A percentile compares a stretch with the other conserved stretches of the same genome.
Evolutionary conservation across 2,797 vertebrate genomes (phyloP).

Genomic region (Trematomus bernacchii): DNA sequence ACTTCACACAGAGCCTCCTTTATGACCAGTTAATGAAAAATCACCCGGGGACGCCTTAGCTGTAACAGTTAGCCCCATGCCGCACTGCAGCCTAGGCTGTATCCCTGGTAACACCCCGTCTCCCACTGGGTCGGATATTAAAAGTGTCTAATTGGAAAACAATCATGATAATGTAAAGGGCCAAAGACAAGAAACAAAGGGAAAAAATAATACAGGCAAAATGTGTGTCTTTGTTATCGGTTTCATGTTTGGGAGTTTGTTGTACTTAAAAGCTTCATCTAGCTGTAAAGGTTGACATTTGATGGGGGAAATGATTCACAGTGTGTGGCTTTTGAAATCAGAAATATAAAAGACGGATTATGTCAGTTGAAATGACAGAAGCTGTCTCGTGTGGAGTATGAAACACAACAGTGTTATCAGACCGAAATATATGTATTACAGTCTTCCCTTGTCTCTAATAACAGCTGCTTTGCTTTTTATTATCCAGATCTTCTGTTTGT

Average conservation of each 20-base stretch:
- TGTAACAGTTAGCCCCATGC: slow-evolving; percentile 82
- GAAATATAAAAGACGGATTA: slow-evolving; percentile 33
- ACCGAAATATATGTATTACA: slow-evolving; percentile 25
- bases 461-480: slow-evolving; percentile 22
- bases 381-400: slow-evolving; percentile 28
- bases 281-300: slow-evolving; percentile 43
- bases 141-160: slow-evolving; percentile 85
- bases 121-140: slow-evolving; percentile 85
- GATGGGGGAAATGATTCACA: slow-evolving; percentile 36
- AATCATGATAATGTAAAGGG: slow-evolving; percentile 59
- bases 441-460: slow-evolving; percentile 29
- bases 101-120: slow-evolving; percentile 63
- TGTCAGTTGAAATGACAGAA: slow-evolving; percentile 50
- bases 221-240: slow-evolving; percentile 29
- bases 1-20: slow-evolving; percentile 87
- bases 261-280: slow-evolving; percentile 46
- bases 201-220: slow-evolving; percentile 27
- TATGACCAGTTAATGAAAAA: slow-evolving; percentile 93
- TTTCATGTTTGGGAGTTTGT: slow-evolving; percentile 46
- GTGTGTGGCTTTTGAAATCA: slow-evolving; percentile 46
- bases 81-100: slow-evolving; percentile 73
- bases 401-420: slow-evolving; percentile 45
- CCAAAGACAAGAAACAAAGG: slow-evolving; percentile 31
- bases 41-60: slow-evolving; percentile 84
- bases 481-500: slow-evolving; percentile 20